These are phyloP conservation scores for Silurus meridionalis DNA, from an alignment of 2,113 vertebrate species.

Conservation along the genomic window DNA sequence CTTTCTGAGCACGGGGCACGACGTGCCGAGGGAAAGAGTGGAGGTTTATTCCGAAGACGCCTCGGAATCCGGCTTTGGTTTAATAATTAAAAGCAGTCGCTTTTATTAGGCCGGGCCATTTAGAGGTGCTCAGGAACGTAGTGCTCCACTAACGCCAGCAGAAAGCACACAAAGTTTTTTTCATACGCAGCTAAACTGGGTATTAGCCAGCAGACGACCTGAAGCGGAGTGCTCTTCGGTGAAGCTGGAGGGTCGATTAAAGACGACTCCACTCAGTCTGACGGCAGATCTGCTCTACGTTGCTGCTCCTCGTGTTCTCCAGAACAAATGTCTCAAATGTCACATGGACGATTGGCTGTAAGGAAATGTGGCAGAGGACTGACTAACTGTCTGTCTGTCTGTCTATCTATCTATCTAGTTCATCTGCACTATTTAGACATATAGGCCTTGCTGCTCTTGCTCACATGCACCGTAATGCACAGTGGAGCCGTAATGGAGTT, in stretches of 20 bases:
- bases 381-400: no score
- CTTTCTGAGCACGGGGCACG: not conserved
- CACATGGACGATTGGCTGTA: not conserved
- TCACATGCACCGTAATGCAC: not conserved
- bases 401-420: no score
- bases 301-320: not conserved
- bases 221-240: not conserved
- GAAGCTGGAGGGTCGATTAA: conserved; percentile 42
- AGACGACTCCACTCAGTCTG: conserved; percentile 44
- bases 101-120: conserved; percentile 17
- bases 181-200: conserved; percentile 36
- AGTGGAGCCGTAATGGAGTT: not conserved
- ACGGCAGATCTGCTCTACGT: not conserved
- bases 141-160: conserved; percentile 11
- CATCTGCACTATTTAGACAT: not conserved
- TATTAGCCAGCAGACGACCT: conserved; percentile 47
- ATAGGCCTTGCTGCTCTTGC: not conserved
- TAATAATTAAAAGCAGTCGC: conserved; percentile 36
- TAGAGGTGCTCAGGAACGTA: conserved; percentile 9
- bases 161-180: conserved; percentile 37
- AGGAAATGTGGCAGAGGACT: not conserved
- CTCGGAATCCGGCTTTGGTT: not conserved
- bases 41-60: not conserved
- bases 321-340: not conserved
- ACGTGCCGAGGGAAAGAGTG: not conserved